Evolutionary conservation across 2,797 vertebrate species (phyloP), one percentile per base, ranked within the genome.

Genomic region (Sebastolobus altivelis): DNA sequence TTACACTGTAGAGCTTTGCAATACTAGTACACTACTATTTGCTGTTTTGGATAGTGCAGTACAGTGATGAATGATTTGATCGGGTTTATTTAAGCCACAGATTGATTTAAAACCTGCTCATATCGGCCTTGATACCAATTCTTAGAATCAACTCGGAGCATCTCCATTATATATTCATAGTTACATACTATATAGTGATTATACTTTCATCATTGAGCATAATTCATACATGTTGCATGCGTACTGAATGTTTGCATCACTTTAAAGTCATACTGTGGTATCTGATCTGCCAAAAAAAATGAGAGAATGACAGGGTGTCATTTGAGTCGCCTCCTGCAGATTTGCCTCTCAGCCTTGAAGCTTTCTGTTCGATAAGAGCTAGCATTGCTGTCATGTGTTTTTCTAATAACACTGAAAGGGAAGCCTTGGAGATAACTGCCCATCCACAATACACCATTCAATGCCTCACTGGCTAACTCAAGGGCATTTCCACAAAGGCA

Each of bases 401-500:
- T 91, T 84, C 83, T 85, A 81, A 85, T 84, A 83, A 87, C 86
- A 73, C 33, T 88, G 90, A 92, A 91, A 80, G 81, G 74, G 75
- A 86, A 91, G 85, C 90, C 92, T 95, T 94, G 91, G 87, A 87
- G 91, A 92, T 92, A 92, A 93, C 91, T 87, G 91, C 88, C 88
- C 88, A 89, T 94, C 88, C 88, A 94, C 90, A 88, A 87, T 84
- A 79, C 86, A 77, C 89, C 85, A 85, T 87, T 91, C 88, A 84
- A 80, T 83, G 90, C 89, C 75, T 93, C 82, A 65, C 87, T 88
- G 89, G 72, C 81, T 69, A 75, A 86, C 91, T 92, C 88, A 93
- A 94, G 93, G 94, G 85, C 92, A 90, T 80, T 22, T 73, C 70
- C 88, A 91, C 89, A 91, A 88, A 90, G 86, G 85, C 87, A 71